phyloP scores from a whole-genome alignment of 2,888 invertebrate genomes.

The Parasteatoda lunata region DNA sequence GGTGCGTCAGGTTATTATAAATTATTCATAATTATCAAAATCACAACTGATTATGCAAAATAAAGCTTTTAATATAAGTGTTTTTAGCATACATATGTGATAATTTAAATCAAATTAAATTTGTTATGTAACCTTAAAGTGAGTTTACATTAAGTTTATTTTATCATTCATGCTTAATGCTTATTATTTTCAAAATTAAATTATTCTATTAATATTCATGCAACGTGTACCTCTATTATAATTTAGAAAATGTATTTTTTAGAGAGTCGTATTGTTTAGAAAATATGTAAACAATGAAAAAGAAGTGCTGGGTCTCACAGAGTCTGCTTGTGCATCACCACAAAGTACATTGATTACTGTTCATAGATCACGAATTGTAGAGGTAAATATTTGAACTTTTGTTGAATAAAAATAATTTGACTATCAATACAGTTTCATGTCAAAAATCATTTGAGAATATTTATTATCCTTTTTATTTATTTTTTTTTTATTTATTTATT shows the following conservation, averaged over 20 bases:
- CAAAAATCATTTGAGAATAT: too few species aligned
- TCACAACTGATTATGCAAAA: too few species aligned
- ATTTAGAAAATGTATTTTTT: constrained; percentile 51
- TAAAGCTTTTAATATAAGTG: too few species aligned
- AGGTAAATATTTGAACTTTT: constrained; percentile 72
- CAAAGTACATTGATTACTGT: constrained; percentile 93
- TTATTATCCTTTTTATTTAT: too few species aligned
- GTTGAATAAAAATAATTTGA: too few species aligned
- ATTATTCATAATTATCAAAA: too few species aligned
- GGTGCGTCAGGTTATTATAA: too few species aligned
- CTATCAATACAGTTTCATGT: too few species aligned
- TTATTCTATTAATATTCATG: neutral
- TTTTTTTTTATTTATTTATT: too few species aligned
- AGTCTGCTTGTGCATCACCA: constrained; percentile 87
- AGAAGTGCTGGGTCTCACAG: constrained; percentile 87
- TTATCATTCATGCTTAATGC: neutral
- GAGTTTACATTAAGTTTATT: too few species aligned
- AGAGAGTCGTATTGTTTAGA: constrained; percentile 91
- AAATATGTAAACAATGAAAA: constrained; percentile 96
- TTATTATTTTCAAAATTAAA: neutral
- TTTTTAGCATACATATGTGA: neutral
- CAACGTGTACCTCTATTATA: neutral
- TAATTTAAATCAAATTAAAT: neutral
- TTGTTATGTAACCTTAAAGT: neutral
- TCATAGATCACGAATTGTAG: constrained; percentile 81